These are phyloP conservation scores for Sander vitreus DNA, from an alignment of 2,113 vertebrate species.

Conservation along the genomic window DNA sequence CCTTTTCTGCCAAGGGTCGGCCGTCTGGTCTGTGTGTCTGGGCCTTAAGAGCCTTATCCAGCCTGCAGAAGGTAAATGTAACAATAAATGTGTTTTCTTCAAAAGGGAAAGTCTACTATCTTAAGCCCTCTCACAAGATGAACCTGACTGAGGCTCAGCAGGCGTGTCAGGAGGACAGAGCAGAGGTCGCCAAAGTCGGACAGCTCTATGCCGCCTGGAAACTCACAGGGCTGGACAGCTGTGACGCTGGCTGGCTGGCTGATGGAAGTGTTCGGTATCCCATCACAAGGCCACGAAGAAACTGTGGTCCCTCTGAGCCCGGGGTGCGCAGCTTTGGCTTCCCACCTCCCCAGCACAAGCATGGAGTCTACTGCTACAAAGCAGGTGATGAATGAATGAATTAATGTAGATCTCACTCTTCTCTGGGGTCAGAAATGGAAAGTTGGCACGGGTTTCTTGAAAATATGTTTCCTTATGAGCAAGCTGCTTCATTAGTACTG, in stretches of 20 bases:
- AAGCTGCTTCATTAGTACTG: background rate
- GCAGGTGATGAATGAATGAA: constrained; percentile 22
- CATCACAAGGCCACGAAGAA: constrained; percentile 82
- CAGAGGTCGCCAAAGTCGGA: constrained; percentile 88
- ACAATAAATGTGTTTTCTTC: background rate
- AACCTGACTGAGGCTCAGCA: constrained; percentile 85
- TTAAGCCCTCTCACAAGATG: constrained; percentile 79
- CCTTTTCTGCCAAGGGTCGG: no score
- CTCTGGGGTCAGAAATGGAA: background rate
- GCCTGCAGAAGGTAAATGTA: background rate
- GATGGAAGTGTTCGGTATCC: constrained; percentile 91
- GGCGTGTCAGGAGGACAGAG: constrained; percentile 81
- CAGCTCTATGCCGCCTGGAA: constrained; percentile 91
- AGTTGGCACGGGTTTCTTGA: background rate
- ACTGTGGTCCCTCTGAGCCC: constrained; percentile 85
- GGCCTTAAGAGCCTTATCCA: no score
- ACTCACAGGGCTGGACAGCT: constrained; percentile 85
- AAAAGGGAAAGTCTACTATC: constrained; percentile 89
- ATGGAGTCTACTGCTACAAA: constrained; percentile 89
- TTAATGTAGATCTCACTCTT: background rate
- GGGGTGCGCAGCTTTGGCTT: constrained; percentile 90
- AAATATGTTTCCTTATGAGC: background rate
- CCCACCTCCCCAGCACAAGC: constrained; percentile 76
- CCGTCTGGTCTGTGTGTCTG: no score
- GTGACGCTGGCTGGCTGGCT: constrained; percentile 89